Conservation (phyloP, 2,113 vertebrate genomes). For the Crotalus horridus region DNA sequence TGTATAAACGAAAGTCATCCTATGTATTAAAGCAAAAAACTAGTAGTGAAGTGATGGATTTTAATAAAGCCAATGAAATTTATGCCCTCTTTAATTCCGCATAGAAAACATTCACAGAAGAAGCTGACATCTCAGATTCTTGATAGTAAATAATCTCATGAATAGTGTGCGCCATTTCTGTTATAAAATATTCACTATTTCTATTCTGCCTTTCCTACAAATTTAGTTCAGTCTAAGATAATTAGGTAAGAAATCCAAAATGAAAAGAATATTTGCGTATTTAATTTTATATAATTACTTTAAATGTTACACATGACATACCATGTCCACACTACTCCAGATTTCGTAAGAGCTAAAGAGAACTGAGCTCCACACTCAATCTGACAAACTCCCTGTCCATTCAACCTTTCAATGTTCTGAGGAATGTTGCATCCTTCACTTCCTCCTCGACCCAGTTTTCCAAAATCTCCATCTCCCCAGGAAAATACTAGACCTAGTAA, state of each 20-base stretch:
- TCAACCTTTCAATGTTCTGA: constrained; percentile 97
- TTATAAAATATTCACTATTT: not conserved
- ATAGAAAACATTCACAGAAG: not conserved
- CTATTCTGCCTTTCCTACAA: not conserved
- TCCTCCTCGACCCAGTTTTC: constrained; percentile 94
- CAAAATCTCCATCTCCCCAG: constrained; percentile 98
- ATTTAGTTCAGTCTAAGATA: not conserved
- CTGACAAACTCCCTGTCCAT: constrained; percentile 93
- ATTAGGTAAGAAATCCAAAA: not conserved
- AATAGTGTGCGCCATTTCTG: not conserved
- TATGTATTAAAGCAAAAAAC: not conserved
- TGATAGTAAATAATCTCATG: not conserved
- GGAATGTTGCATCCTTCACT: constrained; percentile 98
- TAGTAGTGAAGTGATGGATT: not conserved
- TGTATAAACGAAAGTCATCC: not conserved
- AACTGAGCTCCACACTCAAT: constrained; percentile 99
- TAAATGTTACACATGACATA: constrained; percentile 59
- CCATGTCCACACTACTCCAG: constrained; percentile 98
- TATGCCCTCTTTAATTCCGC: not conserved
- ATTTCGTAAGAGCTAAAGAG: constrained; percentile 94
- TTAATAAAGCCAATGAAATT: not conserved
- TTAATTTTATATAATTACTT: not conserved
- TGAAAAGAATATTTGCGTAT: not conserved
- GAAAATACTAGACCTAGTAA: constrained; percentile 92
- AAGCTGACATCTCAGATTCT: not conserved